Base-by-base conservation (phyloP, 2,888 invertebrate genomes). In the Nebria salina region DNA sequence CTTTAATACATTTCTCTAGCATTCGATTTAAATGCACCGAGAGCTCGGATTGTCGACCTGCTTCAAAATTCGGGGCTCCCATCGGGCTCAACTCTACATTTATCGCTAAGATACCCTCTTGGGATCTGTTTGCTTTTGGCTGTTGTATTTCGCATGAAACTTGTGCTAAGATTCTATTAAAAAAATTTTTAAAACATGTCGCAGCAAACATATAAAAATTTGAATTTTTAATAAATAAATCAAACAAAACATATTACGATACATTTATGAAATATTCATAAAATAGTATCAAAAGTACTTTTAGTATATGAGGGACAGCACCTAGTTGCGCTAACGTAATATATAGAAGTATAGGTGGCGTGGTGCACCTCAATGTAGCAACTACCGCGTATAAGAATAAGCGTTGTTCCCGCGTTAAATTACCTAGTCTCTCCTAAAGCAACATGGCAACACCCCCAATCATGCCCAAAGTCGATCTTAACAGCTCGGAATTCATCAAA, bases 21-120 rank as follows among this genome's bases (percentile, higher is more conserved):
- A 96, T 90, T 84, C 97, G 91, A 85, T 95, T 95, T 3, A 96
- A 89, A 85, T 94, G 93, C 8, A 97, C 93, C 0, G 90, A 91
- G 72, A 93, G 88, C 84, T 96, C 95, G 2, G 94, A 93, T 85
- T 92, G 95, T 85, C 94, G 90, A 65, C 95, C 94, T 6, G 92
- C 89, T 87, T 98, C 97, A 89, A 96, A 96, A 85, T 95, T 93
- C 2, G 95, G 94, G 1, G 95, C 94, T 1, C 96, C 97, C 93
- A 97, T 93, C 1, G 96, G 94, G 84, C 94, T 94, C 70, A 98
- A 90, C 87, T 98, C 97, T 0, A 97, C 93, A 90, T 97, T 97
- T 64, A 98, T 92, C 85, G 92, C 93, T 15, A 98, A 87, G 83
- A 95, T 92, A 0, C 98, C 98, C 88, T 98, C 98, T 87, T 95